These are phyloP conservation scores for Orgyia antiqua DNA, from an alignment of 2,888 invertebrate genomes.

Conservation along the genomic window DNA sequence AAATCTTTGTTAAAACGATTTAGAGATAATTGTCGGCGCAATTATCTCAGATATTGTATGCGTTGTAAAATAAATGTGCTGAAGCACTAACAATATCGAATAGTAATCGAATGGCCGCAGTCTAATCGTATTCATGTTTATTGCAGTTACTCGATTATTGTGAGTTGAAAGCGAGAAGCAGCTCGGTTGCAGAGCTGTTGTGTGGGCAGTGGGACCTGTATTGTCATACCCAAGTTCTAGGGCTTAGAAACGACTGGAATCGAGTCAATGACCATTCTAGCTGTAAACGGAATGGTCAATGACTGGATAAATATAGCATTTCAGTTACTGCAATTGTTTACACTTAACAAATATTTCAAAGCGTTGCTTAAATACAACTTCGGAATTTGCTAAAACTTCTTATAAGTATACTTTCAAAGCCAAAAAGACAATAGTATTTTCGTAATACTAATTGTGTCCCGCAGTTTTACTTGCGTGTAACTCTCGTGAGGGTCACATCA, in stretches of 20 bases:
- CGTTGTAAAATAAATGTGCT: no score
- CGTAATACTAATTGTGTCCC: no score
- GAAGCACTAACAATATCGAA: constrained; percentile 24
- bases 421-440: no score
- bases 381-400: no score
- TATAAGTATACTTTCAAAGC: no score
- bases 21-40: no score
- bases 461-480: no score
- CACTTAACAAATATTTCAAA: no score
- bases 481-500: no score
- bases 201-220: constrained; percentile 42
- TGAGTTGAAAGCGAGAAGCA: constrained; percentile 47
- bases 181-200: constrained; percentile 35
- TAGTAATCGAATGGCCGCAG: constrained; percentile 34
- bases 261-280: constrained; percentile 13
- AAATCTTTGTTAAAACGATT: no score
- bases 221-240: constrained; percentile 38
- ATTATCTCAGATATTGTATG: no score
- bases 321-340: not conserved
- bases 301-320: not conserved
- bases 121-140: constrained; percentile 41
- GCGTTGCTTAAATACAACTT: no score
- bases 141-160: constrained; percentile 38
- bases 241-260: constrained; percentile 17
- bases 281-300: constrained; percentile 3